These are phyloP conservation scores for Epistrophella euchroma DNA, from an alignment of 2,888 invertebrate genomes.

Conservation along the genomic window DNA sequence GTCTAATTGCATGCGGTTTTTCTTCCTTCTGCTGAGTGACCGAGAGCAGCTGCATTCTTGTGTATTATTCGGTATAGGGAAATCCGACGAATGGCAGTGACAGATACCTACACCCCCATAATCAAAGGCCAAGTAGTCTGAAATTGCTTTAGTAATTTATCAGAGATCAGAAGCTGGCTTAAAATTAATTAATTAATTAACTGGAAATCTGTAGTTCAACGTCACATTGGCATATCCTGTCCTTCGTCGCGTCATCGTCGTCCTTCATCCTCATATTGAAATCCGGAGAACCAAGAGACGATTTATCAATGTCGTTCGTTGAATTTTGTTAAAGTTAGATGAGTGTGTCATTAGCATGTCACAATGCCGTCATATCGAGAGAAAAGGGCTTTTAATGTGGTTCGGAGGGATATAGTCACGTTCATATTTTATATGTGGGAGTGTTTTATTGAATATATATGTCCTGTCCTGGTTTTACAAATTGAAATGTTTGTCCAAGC, in stretches of 20 bases:
- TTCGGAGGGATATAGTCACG: conserved; percentile 6
- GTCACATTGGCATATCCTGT: conserved; percentile 37
- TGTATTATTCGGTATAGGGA: background rate
- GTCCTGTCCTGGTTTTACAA: conserved; percentile 44
- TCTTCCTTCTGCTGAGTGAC: conserved; percentile 19
- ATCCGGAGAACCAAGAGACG: conserved; percentile 17
- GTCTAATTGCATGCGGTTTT: conserved; percentile 67
- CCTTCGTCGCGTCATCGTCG: background rate
- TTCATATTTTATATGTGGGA: background rate
- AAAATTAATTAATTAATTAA: conserved; percentile 74
- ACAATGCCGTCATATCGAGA: conserved; percentile 60
- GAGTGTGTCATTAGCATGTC: conserved; percentile 69
- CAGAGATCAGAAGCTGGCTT: conserved; percentile 58
- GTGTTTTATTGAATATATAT: conserved; percentile 56
- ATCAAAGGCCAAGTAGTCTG: conserved; percentile 51
- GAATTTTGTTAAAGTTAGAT: conserved; percentile 52
- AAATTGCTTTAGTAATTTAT: conserved; percentile 71
- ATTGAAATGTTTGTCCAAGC: conserved; percentile 66
- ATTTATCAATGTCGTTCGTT: conserved; percentile 54
- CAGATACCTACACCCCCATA: conserved; percentile 23
- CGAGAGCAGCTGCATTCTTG: conserved; percentile 15
- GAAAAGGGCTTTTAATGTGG: conserved; percentile 49
- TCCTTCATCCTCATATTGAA: background rate
- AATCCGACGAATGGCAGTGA: background rate
- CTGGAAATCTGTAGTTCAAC: conserved; percentile 52